Evolutionary conservation across 2,113 vertebrate species (phyloP).

Genomic region (Sphaerodactylus townsendi): DNA sequence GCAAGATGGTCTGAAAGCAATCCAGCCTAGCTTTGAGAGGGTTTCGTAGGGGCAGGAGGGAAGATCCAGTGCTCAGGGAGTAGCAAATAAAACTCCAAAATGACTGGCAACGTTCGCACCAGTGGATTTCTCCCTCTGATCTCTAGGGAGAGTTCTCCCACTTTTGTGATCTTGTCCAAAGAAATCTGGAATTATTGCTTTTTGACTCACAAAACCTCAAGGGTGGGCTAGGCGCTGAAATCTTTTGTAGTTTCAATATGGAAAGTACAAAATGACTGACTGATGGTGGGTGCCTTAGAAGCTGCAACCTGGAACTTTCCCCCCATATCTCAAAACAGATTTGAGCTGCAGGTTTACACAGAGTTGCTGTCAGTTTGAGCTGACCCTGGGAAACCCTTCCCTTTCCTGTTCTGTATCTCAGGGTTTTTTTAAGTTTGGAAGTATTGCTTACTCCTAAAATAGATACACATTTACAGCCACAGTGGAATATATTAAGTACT

Average conservation of each 20-base stretch:
- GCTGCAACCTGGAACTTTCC: neutral
- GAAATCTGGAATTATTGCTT: neutral
- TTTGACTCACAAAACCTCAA: neutral
- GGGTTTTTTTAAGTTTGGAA: no score
- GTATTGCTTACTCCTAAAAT: no score
- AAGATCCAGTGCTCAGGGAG: neutral
- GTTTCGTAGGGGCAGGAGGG: neutral
- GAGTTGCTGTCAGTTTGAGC: no score
- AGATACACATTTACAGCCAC: no score
- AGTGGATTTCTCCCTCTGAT: neutral
- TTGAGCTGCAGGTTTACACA: no score
- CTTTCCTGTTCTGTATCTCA: neutral
- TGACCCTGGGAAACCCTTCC: no score
- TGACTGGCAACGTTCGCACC: no score
- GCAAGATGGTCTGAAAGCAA: neutral
- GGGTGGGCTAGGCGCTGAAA: neutral
- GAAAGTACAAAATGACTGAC: neutral
- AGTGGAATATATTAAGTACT: no score
- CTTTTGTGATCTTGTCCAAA: no score
- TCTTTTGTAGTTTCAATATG: neutral
- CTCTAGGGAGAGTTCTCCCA: neutral
- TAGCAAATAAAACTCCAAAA: neutral
- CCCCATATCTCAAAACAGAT: no score
- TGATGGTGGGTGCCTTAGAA: neutral
- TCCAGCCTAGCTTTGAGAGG: no score